Base-by-base conservation (phyloP, 1,140 invertebrate species). In the Aricia agestis region DNA sequence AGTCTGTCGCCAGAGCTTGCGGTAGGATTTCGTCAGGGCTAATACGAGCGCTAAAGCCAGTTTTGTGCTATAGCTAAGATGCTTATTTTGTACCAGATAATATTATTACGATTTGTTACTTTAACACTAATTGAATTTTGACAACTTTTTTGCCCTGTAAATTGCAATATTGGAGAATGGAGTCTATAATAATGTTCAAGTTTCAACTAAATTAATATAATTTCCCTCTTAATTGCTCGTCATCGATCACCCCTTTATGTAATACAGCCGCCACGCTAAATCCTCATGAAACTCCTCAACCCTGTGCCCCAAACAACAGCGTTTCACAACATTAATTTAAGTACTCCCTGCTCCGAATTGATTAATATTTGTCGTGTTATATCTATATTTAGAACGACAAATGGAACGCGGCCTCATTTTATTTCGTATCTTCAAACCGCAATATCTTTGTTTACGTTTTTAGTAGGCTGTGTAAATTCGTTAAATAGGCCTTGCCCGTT, bases 381-480 rank as follows among this genome's bases (percentile, higher is more conserved):
- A 25, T 63, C 59, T 63, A 63, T 19, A 18, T 63, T 63, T 18
- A 25, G 59, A 19, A 63, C 59, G 10, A 19, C 59, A 63, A 63
- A 19, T 63, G 59, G 59, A 31, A 63, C 59, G 59, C 59, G 59
- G 18, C 59, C 59, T 63, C 59, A 25, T 63, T 63, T 19, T 19
- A 3, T 52, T 52, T 15, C 45, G 13, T 52, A 52, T 52, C 45
- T 52, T 52, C 13, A 52, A 9, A 52, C 45, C 45, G 45, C 45
- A 13, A 52, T 52, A 52, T 52, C 45, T 52, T 52, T 52, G 45
- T 52, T 52, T 52, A 52, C 45, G 13, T 9, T 52, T 52, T 52
- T 52, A 52, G 45, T 52, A 52, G 13, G 45, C 45, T 52, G 11
- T 52, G 7, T 13, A 45, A 13, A 15, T 52, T 52, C 45, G 45